These are phyloP conservation scores for Hyaena hyaena DNA, from an alignment of 2,113 vertebrate genomes.

Conservation along the genomic window DNA sequence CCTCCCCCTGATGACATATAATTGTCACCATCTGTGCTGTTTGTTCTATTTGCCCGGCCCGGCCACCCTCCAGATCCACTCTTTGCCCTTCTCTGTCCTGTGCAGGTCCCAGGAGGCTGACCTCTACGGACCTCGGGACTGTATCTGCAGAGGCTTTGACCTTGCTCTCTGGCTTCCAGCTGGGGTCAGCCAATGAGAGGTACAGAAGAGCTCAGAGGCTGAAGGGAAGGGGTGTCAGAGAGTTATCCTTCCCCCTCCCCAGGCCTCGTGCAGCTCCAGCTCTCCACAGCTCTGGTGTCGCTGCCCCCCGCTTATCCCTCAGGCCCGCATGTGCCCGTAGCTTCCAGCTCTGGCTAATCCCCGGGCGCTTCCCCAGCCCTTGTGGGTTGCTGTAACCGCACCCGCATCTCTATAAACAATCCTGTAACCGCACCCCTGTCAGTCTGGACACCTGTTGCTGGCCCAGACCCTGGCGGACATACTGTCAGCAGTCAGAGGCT, in stretches of 20 bases:
- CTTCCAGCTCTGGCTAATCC: neutral
- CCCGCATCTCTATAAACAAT: neutral
- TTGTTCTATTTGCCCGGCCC: neutral
- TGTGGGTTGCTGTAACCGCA: rapidly evolving
- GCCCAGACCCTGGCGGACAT: neutral
- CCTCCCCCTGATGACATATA: neutral
- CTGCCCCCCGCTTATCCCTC: rapidly evolving
- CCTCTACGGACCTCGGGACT: neutral
- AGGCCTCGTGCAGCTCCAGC: neutral
- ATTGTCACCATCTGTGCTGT: slow-evolving; percentile 32
- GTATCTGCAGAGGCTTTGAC: neutral
- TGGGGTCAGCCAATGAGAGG: neutral
- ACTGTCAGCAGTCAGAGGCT: neutral
- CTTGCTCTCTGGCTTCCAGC: neutral
- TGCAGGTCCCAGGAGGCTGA: neutral
- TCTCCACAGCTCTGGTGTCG: neutral
- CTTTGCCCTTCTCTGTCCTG: neutral
- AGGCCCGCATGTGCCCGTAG: neutral
- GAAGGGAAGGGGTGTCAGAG: neutral
- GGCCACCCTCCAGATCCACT: neutral
- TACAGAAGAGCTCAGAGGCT: neutral
- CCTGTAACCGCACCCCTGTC: neutral
- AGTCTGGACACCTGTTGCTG: neutral
- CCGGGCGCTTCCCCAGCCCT: neutral
- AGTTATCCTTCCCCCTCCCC: rapidly evolving